A percentile compares a stretch with the other conserved stretches of the same genome.
phyloP scores from a whole-genome alignment of 2,888 invertebrate species.

The Marronus borbonicus region DNA sequence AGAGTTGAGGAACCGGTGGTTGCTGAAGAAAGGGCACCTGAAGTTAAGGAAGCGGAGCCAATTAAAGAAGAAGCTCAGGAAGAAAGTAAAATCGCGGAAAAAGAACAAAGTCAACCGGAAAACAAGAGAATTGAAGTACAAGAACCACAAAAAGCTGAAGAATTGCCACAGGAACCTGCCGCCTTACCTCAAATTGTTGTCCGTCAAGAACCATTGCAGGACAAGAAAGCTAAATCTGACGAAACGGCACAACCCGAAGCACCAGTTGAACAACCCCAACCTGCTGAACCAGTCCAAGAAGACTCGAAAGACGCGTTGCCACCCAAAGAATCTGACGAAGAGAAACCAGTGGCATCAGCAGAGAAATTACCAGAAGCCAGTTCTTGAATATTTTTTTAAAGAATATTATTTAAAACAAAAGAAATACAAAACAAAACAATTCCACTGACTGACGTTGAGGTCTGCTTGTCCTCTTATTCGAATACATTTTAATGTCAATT shows the following conservation, averaged over 20 bases:
- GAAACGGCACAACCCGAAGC: conserved; percentile 55
- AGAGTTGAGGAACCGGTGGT: conserved; percentile 57
- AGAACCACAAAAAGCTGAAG: conserved; percentile 53
- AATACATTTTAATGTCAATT: neutral
- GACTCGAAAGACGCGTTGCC: conserved; percentile 55
- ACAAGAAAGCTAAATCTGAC: conserved; percentile 55
- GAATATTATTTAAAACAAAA: conserved; percentile 54
- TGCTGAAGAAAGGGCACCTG: conserved; percentile 56
- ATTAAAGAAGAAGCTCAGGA: conserved; percentile 59
- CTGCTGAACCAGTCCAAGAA: conserved; percentile 50
- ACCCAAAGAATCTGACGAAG: conserved; percentile 47
- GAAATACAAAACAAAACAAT: conserved; percentile 50
- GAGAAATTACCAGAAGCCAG: conserved; percentile 62
- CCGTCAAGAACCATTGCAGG: conserved; percentile 55
- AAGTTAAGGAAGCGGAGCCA: conserved; percentile 52
- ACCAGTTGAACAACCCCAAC: conserved; percentile 53
- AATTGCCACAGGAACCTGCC: conserved; percentile 39
- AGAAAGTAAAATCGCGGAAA: conserved; percentile 63
- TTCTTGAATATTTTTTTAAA: conserved; percentile 62
- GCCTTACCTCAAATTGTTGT: conserved; percentile 54
- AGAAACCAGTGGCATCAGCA: conserved; percentile 51
- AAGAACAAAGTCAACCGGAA: conserved; percentile 39
- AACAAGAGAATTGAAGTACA: conserved; percentile 39
- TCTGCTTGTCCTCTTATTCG: conserved; percentile 68
- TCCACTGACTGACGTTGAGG: conserved; percentile 58